phyloP scores from a whole-genome alignment of 2,797 vertebrate species.

The Phaenicophaeus curvirostris region DNA sequence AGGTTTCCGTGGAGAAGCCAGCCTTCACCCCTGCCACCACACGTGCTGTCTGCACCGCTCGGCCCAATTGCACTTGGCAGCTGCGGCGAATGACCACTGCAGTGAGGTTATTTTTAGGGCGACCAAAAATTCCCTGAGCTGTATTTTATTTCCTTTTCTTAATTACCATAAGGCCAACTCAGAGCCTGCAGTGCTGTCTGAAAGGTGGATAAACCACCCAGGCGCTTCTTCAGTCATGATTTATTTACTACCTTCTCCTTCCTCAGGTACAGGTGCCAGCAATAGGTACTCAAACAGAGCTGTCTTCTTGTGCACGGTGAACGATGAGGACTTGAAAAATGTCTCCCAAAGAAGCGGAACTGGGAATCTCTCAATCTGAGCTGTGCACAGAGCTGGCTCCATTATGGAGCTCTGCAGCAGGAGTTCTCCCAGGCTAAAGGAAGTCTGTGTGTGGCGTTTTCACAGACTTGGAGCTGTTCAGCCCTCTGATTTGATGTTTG shows the following conservation, averaged over 20 bases:
- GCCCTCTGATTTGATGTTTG: fast-evolving
- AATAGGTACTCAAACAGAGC: neutral
- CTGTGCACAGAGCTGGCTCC: neutral
- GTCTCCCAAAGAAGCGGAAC: neutral
- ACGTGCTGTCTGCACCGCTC: neutral
- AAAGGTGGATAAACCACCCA: neutral
- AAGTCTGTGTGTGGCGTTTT: neutral
- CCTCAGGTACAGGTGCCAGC: neutral
- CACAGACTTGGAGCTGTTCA: neutral
- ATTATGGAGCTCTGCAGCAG: neutral
- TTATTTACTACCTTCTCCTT: neutral
- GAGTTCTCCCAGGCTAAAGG: neutral
- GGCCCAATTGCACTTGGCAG: neutral
- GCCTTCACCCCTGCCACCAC: neutral
- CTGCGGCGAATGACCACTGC: neutral
- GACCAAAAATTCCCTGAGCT: neutral
- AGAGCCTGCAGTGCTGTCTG: neutral
- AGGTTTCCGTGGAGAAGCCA: neutral
- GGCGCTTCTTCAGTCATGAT: neutral
- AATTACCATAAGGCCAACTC: neutral
- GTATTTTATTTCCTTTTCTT: neutral
- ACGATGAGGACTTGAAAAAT: neutral
- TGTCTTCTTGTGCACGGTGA: neutral
- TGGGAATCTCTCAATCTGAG: conserved; percentile 2
- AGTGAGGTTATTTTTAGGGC: neutral